Conservation (phyloP, 2,797 vertebrate species). For the Telmatherina bonti region DNA sequence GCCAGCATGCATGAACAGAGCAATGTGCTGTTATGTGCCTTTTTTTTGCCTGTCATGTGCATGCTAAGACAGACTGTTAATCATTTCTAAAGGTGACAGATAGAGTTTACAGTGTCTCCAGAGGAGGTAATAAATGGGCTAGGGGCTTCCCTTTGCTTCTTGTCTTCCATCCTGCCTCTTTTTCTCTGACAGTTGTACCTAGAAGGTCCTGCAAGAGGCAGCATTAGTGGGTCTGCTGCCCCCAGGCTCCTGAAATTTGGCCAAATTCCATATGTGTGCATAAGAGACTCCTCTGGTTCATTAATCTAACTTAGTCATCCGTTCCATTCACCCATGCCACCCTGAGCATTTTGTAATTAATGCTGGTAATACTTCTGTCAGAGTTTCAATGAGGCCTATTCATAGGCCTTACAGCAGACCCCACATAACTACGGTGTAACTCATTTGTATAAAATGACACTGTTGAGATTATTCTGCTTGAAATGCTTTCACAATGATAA, state of each 20-base stretch:
- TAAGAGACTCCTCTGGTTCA: constrained; percentile 55
- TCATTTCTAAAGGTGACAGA: constrained; percentile 58
- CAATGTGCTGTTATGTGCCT: constrained; percentile 36
- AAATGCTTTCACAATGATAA: constrained; percentile 23
- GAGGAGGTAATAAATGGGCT: constrained; percentile 55
- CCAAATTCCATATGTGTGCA: constrained; percentile 29
- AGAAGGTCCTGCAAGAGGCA: constrained; percentile 50
- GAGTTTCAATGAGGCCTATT: constrained; percentile 42
- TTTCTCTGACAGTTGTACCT: constrained; percentile 59
- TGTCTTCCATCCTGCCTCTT: constrained; percentile 63
- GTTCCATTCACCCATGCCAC: constrained; percentile 44
- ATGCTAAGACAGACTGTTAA: constrained; percentile 54
- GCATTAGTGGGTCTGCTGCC: constrained; percentile 40
- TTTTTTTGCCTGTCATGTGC: constrained; percentile 38
- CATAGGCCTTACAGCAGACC: constrained; percentile 20
- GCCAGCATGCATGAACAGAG: constrained; percentile 54
- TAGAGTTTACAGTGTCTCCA: constrained; percentile 45
- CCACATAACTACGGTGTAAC: constrained; percentile 24
- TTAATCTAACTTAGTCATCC: constrained; percentile 67
- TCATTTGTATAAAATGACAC: constrained; percentile 30
- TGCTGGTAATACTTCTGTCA: constrained; percentile 53
- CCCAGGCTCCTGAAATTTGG: constrained; percentile 46
- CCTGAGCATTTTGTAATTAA: constrained; percentile 52
- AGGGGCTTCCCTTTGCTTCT: constrained; percentile 47
- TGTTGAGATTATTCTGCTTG: constrained; percentile 4